These are phyloP conservation scores for Drosophila phalerata DNA, from an alignment of 2,888 invertebrate genomes.

Conservation along the genomic window DNA sequence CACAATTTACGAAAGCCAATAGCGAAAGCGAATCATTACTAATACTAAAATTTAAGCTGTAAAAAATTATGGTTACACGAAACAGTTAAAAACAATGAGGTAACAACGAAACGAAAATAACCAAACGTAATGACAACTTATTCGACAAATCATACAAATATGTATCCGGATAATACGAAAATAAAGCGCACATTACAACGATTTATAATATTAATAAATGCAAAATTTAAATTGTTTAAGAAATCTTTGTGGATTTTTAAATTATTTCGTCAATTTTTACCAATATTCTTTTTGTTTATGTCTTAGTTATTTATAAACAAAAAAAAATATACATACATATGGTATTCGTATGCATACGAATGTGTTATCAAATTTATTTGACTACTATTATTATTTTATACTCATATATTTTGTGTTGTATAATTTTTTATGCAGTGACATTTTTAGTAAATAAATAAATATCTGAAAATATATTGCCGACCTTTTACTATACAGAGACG, in stretches of 20 bases:
- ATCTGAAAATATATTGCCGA: slow-evolving; percentile 23
- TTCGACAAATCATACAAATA: slow-evolving; percentile 58
- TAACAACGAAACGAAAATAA: slow-evolving; percentile 74
- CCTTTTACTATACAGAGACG: background rate
- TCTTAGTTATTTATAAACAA: slow-evolving; percentile 60
- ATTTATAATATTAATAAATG: slow-evolving; percentile 48
- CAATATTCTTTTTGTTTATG: slow-evolving; percentile 47
- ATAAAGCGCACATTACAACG: slow-evolving; percentile 65
- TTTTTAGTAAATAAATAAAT: slow-evolving; percentile 76
- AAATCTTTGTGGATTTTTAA: slow-evolving; percentile 24
- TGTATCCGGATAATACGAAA: slow-evolving; percentile 79
- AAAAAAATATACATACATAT: slow-evolving; percentile 27
- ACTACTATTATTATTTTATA: slow-evolving; percentile 68
- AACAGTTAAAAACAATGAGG: slow-evolving; percentile 59
- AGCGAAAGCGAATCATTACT: slow-evolving; percentile 75
- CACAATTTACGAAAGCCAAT: slow-evolving; percentile 60
- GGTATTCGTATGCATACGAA: slow-evolving; percentile 77
- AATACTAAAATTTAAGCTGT: slow-evolving; percentile 60
- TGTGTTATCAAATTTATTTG: slow-evolving; percentile 69
- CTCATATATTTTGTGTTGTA: slow-evolving; percentile 76
- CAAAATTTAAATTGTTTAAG: slow-evolving; percentile 45
- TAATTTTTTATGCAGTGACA: slow-evolving; percentile 78
- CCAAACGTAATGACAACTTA: slow-evolving; percentile 47
- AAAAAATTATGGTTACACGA: slow-evolving; percentile 36
- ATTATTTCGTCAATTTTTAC: slow-evolving; percentile 36